Percentiles rank a stretch among this genome's conserved stretches.
Evolutionary conservation across 2,888 invertebrate species (phyloP).

Genomic region (Neoitamus cyanurus): DNA sequence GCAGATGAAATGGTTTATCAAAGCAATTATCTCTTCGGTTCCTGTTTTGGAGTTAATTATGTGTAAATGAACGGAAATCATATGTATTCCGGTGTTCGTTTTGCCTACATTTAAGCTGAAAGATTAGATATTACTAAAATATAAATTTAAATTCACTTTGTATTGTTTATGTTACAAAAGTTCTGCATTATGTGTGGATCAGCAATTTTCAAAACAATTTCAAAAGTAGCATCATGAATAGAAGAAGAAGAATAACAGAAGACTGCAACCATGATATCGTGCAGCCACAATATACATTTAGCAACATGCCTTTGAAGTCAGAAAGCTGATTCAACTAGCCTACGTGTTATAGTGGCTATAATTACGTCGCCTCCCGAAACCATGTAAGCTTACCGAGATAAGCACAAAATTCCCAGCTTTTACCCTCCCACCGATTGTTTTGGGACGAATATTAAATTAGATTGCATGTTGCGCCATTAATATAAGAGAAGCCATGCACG

Average conservation of each 20-base stretch:
- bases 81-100: neutral
- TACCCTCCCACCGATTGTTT: neutral
- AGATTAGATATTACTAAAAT: neutral
- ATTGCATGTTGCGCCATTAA: neutral
- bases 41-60: neutral
- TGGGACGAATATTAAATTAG: neutral
- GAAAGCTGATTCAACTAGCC: neutral
- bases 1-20: neutral
- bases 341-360: neutral
- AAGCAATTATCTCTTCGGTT: neutral
- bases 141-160: neutral
- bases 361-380: neutral
- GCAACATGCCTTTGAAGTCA: neutral
- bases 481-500: neutral
- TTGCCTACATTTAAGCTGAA: neutral
- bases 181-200: too few species aligned
- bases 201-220: too few species aligned
- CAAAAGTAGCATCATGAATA: too few species aligned
- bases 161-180: too few species aligned
- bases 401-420: neutral
- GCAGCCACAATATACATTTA: neutral
- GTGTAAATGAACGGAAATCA: neutral
- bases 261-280: neutral
- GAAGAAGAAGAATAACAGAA: too few species aligned
- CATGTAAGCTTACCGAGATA: neutral